phyloP scores from a whole-genome alignment of 2,113 vertebrate species.

The Daboia siamensis region DNA sequence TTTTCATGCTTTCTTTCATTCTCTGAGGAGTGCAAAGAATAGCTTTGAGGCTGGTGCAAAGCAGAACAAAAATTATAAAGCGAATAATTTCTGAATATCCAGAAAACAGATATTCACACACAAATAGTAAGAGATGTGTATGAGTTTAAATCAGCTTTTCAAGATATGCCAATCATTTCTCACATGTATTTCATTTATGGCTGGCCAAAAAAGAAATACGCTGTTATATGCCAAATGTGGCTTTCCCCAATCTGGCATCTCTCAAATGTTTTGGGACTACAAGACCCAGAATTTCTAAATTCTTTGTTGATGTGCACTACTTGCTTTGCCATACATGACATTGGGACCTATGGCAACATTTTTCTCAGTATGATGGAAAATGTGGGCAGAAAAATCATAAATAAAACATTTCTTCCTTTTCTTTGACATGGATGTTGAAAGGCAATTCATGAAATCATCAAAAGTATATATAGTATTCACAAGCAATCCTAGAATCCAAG shows the following conservation, averaged over 20 bases:
- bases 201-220: background rate
- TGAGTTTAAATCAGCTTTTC: slow-evolving; percentile 28
- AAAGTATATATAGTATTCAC: background rate
- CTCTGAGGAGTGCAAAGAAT: background rate
- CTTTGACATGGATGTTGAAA: background rate
- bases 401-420: background rate
- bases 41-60: background rate
- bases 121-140: background rate
- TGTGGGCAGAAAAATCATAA: background rate
- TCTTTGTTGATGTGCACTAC: background rate
- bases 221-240: background rate
- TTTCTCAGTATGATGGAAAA: background rate
- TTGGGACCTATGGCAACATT: background rate
- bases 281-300: background rate
- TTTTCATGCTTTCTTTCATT: slow-evolving; percentile 6
- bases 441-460: background rate
- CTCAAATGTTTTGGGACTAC: background rate
- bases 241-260: background rate
- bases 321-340: background rate
- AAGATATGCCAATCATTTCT: background rate
- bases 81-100: background rate
- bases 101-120: slow-evolving; percentile 22
- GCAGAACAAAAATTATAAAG: background rate
- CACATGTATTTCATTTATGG: background rate
- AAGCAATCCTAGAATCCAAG: background rate